phyloP scores from a whole-genome alignment of 2,113 vertebrate species.

The Crocuta crocuta region DNA sequence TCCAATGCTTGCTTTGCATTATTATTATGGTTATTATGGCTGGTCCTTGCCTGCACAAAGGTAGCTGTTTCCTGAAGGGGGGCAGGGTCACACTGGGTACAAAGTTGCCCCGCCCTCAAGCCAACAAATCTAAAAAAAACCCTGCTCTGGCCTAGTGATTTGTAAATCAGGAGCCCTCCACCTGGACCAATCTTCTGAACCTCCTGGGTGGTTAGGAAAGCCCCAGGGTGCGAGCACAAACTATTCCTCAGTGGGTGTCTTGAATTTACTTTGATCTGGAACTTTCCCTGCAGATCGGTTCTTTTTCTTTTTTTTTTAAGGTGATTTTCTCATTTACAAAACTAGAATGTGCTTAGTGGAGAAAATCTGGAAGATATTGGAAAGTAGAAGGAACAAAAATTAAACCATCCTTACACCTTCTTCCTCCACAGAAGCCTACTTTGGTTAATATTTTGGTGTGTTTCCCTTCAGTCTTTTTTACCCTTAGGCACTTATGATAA shows the following conservation, averaged over 20 bases:
- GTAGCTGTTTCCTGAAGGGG: not conserved
- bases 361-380: slow-evolving; percentile 26
- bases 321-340: slow-evolving; percentile 37
- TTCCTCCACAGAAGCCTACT: not conserved
- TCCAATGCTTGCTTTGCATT: not conserved
- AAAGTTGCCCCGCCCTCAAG: not conserved
- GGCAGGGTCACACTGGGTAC: not conserved
- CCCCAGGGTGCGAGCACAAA: slow-evolving; percentile 31
- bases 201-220: slow-evolving; percentile 38
- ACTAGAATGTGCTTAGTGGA: slow-evolving; percentile 30
- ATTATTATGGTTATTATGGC: not conserved
- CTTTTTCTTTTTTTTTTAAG: not conserved
- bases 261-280: slow-evolving; percentile 66
- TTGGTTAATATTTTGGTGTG: not conserved
- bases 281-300: not conserved
- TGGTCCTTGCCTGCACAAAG: not conserved
- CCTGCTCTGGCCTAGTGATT: not conserved
- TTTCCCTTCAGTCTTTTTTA: not conserved
- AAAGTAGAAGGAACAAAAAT: slow-evolving; percentile 35
- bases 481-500: not conserved
- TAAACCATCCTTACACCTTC: not conserved
- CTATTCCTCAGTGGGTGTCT: slow-evolving; percentile 29
- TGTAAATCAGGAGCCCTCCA: not conserved
- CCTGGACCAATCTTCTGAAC: not conserved
- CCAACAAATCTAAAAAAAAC: slow-evolving; percentile 9